Conservation (phyloP, 2,797 vertebrate genomes). For the Halcyon chelicuti region DNA sequence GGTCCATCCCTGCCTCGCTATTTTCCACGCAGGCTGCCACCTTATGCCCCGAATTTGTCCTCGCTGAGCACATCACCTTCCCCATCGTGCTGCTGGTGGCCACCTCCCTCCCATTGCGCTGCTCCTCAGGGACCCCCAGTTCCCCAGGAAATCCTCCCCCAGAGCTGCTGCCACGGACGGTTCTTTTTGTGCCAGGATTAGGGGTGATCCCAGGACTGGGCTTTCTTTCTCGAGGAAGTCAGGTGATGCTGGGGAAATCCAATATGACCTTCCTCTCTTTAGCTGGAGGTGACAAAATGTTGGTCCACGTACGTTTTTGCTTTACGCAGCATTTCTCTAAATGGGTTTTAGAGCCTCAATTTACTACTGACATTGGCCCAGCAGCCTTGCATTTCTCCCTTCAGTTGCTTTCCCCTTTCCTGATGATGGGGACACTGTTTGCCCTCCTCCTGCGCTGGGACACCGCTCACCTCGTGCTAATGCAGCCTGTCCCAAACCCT, state of each 20-base stretch:
- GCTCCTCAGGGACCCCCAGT: neutral
- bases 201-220: neutral
- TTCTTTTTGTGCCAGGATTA: neutral
- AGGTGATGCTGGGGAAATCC: neutral
- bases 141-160: neutral
- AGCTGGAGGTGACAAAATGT: neutral
- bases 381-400: neutral
- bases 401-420: neutral
- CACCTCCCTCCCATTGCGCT: neutral
- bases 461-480: neutral
- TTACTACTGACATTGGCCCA: neutral
- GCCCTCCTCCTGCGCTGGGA: neutral
- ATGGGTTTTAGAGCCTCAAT: neutral
- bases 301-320: neutral
- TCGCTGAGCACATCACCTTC: neutral
- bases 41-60: neutral
- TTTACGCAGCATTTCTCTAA: neutral
- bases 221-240: neutral
- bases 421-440: neutral
- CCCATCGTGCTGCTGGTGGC: neutral
- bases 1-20: neutral
- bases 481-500: rapidly evolving
- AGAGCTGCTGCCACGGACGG: neutral
- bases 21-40: neutral
- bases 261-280: neutral